These are phyloP conservation scores for Tympanuchus pallidicinctus DNA, from an alignment of 2,113 vertebrate species.

Conservation along the genomic window DNA sequence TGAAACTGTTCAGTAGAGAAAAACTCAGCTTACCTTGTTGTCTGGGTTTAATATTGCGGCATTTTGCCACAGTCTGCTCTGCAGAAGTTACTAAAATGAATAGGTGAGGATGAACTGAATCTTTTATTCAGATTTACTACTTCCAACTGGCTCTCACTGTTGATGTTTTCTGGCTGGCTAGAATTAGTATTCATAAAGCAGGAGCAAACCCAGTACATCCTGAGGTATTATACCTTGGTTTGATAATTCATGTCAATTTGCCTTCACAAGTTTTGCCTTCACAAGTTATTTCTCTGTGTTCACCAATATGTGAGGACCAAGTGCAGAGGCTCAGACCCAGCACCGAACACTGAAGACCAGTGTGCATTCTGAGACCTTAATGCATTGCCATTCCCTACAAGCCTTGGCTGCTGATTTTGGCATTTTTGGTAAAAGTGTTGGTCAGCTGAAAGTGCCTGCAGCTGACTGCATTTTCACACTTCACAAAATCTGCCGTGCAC, in stretches of 20 bases:
- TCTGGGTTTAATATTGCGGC: neutral
- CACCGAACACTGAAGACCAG: fast-evolving
- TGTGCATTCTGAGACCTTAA: neutral
- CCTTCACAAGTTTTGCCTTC: neutral
- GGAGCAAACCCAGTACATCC: neutral
- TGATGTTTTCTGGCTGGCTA: neutral
- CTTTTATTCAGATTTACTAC: neutral
- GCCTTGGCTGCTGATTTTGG: neutral
- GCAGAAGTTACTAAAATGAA: neutral
- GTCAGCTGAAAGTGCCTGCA: neutral
- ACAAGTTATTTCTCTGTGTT: neutral
- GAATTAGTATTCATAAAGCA: neutral
- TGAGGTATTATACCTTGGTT: neutral
- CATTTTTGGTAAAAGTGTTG: neutral
- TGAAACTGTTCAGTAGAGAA: neutral
- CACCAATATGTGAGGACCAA: neutral
- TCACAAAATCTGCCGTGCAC: neutral
- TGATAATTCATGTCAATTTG: neutral
- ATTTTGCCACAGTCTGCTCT: neutral
- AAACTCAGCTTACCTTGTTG: neutral
- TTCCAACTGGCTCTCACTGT: neutral
- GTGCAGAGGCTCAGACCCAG: neutral
- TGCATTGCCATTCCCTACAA: neutral
- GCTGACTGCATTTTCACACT: neutral
- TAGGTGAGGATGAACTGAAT: neutral